Conservation (phyloP, 2,113 vertebrate genomes). For the Colossoma macropomum region DNA sequence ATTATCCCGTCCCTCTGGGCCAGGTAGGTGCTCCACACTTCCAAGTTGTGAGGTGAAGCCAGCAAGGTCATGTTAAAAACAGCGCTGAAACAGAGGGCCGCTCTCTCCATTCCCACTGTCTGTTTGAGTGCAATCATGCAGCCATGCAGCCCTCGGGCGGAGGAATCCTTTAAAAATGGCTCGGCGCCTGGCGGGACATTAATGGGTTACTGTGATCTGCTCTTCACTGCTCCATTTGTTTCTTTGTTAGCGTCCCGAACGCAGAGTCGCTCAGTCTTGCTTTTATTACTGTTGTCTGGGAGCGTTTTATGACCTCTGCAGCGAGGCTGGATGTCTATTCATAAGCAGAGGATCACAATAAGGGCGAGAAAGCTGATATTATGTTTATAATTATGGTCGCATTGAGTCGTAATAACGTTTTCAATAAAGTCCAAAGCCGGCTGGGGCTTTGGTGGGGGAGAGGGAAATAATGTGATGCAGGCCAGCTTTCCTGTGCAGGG, state of each 20-base stretch:
- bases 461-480: slow-evolving; percentile 38
- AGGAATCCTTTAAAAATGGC: slow-evolving; percentile 56
- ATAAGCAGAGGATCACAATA: slow-evolving; percentile 59
- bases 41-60: not conserved
- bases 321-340: slow-evolving; percentile 45
- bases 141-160: slow-evolving; percentile 29
- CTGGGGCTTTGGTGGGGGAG: slow-evolving; percentile 44
- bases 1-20: not conserved
- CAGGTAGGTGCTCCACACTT: not conserved
- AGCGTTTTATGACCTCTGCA: slow-evolving; percentile 42
- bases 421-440: slow-evolving; percentile 55
- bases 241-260: slow-evolving; percentile 21
- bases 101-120: slow-evolving; percentile 53
- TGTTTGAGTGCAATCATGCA: slow-evolving; percentile 44
- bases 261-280: slow-evolving; percentile 31
- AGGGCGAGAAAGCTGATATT: slow-evolving; percentile 35
- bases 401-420: slow-evolving; percentile 62
- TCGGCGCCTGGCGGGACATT: slow-evolving; percentile 36
- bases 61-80: not conserved
- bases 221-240: slow-evolving; percentile 46
- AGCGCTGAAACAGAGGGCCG: not conserved
- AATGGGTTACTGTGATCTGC: slow-evolving; percentile 27
- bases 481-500: slow-evolving; percentile 43
- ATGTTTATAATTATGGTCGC: slow-evolving; percentile 49
- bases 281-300: slow-evolving; percentile 51